Percentiles rank a stretch among this genome's conserved stretches.
These are phyloP conservation scores for Actinemys pallida DNA, from an alignment of 2,113 vertebrate species.

Conservation along the genomic window DNA sequence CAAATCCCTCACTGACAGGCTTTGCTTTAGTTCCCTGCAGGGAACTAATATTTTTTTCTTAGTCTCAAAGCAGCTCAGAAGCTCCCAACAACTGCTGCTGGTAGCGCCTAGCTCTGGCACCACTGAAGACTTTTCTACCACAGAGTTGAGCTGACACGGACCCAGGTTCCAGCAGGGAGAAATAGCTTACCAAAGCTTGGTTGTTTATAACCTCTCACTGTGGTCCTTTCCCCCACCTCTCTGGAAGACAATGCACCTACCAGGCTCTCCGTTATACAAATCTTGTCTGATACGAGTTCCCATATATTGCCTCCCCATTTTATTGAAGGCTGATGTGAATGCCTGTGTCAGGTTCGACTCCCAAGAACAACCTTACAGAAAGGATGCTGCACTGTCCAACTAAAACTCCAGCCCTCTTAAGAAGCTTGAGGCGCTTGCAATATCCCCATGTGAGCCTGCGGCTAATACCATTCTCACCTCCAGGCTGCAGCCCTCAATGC, in stretches of 20 bases:
- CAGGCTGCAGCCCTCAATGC: neutral
- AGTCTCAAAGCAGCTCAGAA: neutral
- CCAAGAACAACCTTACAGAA: neutral
- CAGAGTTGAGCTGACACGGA: neutral
- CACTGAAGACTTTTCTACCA: neutral
- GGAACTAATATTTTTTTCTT: conserved; percentile 18
- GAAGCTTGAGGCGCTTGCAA: neutral
- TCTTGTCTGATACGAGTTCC: neutral
- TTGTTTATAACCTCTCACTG: neutral
- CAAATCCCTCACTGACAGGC: neutral
- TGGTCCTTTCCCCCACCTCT: neutral
- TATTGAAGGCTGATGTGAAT: fast-evolving
- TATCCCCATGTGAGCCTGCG: fast-evolving
- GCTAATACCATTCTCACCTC: neutral
- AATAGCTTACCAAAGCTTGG: fast-evolving
- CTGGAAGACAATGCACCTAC: fast-evolving
- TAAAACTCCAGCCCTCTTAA: neutral
- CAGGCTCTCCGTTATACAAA: fast-evolving
- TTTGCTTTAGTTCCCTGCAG: conserved; percentile 28
- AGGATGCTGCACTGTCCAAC: fast-evolving
- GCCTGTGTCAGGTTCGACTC: fast-evolving
- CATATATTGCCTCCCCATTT: fast-evolving
- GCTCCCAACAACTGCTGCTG: conserved; percentile 12
- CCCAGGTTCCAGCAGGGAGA: conserved; percentile 17
- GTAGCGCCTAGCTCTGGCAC: conserved; percentile 2